Evolutionary conservation across 2,113 vertebrate genomes (phyloP).

Genomic region (Eurystomus gularis): DNA sequence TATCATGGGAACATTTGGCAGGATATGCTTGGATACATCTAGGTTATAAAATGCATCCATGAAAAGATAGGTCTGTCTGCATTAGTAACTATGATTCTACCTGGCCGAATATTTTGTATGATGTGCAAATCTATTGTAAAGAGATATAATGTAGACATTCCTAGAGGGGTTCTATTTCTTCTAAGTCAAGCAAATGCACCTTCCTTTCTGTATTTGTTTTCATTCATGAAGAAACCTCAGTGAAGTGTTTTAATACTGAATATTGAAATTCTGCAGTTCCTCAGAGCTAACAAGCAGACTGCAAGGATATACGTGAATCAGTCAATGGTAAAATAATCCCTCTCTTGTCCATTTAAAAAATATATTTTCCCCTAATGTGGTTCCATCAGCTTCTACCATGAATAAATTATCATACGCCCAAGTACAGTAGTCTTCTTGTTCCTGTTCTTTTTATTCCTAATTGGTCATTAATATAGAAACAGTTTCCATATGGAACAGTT

Average conservation of each 20-base stretch:
- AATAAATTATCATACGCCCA: constrained; percentile 10
- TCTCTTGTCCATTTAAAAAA: constrained; percentile 22
- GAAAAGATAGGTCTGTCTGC: not conserved
- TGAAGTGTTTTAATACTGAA: not conserved
- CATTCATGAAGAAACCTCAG: not conserved
- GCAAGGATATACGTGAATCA: not conserved
- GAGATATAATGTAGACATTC: not conserved
- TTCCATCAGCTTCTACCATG: not conserved
- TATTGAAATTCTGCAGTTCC: not conserved
- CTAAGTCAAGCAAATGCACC: not conserved
- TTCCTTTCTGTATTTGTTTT: not conserved
- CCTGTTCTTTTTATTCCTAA: constrained; percentile 5
- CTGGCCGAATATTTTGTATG: not conserved
- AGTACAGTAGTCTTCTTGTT: not conserved
- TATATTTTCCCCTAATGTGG: not conserved
- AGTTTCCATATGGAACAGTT: not conserved
- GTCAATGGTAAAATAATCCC: not conserved
- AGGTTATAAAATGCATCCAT: not conserved
- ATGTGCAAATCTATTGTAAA: not conserved
- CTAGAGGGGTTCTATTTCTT: not conserved
- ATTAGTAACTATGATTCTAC: not conserved
- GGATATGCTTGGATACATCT: not conserved
- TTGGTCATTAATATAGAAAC: not conserved
- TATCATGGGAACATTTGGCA: not conserved
- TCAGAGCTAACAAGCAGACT: not conserved